Percentiles rank a stretch among this genome's conserved stretches.
These are phyloP conservation scores for Stenichneumon culpator DNA, from an alignment of 2,888 invertebrate species.

Conservation along the genomic window DNA sequence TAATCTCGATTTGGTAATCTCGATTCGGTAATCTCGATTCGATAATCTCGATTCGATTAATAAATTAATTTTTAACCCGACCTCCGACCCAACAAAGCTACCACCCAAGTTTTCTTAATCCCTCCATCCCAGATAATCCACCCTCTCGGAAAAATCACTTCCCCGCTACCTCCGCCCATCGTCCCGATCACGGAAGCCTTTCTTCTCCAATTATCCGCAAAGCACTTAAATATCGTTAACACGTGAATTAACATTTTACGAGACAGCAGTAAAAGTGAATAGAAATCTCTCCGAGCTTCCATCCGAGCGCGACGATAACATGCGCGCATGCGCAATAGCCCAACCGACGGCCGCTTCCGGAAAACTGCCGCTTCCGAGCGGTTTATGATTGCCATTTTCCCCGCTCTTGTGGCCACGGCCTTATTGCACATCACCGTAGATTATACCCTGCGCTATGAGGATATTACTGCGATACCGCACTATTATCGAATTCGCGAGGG, in stretches of 20 bases:
- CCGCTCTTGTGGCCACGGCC: neutral
- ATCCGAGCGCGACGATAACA: neutral
- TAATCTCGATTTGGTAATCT: no score
- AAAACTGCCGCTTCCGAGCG: slow-evolving; percentile 30
- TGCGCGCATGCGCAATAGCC: neutral
- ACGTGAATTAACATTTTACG: slow-evolving; percentile 13
- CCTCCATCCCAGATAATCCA: slow-evolving; percentile 7
- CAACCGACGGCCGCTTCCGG: neutral
- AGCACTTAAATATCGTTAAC: slow-evolving; percentile 15
- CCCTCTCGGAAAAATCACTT: neutral
- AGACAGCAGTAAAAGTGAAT: neutral
- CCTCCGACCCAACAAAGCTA: no score
- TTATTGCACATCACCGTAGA: slow-evolving; percentile 4
- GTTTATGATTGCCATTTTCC: slow-evolving; percentile 49
- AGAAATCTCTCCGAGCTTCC: neutral
- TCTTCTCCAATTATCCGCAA: slow-evolving; percentile 18
- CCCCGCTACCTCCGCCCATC: neutral
- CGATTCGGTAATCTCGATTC: no score
- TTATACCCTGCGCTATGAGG: neutral
- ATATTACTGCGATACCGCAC: neutral
- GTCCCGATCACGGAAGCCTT: slow-evolving; percentile 13
- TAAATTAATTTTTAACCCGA: no score
- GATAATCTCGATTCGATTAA: no score
- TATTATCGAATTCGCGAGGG: slow-evolving; percentile 49
- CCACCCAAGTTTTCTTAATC: no score